Evolutionary conservation across 2,113 vertebrate species (phyloP).

Genomic region (Trogon surrucura): DNA sequence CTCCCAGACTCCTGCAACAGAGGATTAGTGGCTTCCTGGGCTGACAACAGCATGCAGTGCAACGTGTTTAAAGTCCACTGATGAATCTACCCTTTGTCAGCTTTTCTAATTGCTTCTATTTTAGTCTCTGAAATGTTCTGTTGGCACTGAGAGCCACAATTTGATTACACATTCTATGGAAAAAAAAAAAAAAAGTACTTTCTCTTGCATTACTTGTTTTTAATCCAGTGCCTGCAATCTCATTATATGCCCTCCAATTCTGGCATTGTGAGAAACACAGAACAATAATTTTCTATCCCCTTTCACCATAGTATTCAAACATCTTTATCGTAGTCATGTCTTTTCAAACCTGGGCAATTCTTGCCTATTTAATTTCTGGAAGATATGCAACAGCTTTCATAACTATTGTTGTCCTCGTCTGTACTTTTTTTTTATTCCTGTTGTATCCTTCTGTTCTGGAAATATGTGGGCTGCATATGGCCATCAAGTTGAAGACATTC

Average conservation of each 20-base stretch:
- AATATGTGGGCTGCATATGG: not conserved
- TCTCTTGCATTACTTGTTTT: not conserved
- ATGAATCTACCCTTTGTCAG: not conserved
- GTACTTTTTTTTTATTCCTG: not conserved
- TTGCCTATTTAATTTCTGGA: not conserved
- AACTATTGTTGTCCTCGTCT: not conserved
- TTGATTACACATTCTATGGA: not conserved
- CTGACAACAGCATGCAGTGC: not conserved
- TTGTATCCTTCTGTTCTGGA: not conserved
- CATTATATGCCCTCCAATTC: not conserved
- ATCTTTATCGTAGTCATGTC: not conserved
- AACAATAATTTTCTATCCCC: not conserved
- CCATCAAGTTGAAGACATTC: not conserved
- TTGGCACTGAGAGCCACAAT: not conserved
- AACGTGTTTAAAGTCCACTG: not conserved
- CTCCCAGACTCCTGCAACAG: not conserved
- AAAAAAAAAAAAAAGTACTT: not conserved
- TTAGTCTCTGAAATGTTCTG: not conserved
- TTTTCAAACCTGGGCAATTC: not conserved
- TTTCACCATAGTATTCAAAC: not conserved
- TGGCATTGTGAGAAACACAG: not conserved
- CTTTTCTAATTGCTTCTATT: slow-evolving; percentile 28
- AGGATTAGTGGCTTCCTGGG: not conserved
- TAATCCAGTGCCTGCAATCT: not conserved
- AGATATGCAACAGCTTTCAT: not conserved